phyloP scores from a whole-genome alignment of 2,113 vertebrate genomes.

The Ptilonorhynchus violaceus region DNA sequence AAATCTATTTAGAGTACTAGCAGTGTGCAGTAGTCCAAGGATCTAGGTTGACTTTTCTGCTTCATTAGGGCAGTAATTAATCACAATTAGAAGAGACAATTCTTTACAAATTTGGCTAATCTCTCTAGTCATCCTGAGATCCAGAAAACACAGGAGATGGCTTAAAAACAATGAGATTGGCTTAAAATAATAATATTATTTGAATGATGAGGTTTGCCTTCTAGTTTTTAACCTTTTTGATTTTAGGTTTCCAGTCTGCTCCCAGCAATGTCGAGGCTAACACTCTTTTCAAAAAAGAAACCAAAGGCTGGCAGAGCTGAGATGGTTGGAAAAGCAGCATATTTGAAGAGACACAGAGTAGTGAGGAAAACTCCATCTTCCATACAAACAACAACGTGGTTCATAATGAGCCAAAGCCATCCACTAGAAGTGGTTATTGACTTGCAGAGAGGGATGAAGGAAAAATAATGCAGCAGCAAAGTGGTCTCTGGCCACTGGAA shows the following conservation, averaged over 20 bases:
- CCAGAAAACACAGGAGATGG: background rate
- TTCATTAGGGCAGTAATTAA: background rate
- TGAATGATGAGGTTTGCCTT: background rate
- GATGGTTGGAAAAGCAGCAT: background rate
- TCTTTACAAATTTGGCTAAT: background rate
- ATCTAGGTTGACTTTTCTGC: background rate
- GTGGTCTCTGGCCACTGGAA: background rate
- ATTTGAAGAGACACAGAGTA: background rate
- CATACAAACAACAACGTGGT: background rate
- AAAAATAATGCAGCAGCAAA: background rate
- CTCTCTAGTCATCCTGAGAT: background rate
- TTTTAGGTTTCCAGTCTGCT: background rate
- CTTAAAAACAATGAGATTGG: background rate
- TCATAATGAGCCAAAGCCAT: background rate
- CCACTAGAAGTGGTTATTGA: background rate
- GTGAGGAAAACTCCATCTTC: background rate
- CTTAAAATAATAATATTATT: background rate
- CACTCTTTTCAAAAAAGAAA: background rate
- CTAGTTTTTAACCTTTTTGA: background rate
- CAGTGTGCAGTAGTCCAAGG: fast-evolving
- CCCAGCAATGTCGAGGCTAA: background rate
- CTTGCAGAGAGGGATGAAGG: background rate
- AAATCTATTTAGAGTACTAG: background rate
- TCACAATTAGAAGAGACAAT: background rate
- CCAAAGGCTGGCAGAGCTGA: background rate